These are phyloP conservation scores for Atrichornis clamosus DNA, from an alignment of 2,113 vertebrate genomes.

Conservation along the genomic window DNA sequence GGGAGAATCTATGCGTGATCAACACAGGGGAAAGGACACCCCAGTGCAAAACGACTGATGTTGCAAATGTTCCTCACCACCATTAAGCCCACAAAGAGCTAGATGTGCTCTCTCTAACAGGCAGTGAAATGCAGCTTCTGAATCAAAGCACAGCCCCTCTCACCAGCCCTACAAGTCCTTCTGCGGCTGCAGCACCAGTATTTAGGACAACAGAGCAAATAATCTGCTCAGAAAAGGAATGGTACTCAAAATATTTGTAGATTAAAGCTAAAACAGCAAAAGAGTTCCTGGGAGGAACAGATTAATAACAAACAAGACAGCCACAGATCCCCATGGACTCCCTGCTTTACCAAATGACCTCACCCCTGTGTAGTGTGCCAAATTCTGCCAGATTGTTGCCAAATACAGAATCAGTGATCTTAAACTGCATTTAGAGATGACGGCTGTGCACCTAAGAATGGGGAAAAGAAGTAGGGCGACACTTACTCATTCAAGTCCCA, in stretches of 20 bases:
- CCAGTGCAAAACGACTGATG: not conserved
- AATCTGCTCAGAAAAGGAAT: constrained; percentile 1
- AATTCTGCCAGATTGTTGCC: constrained; percentile 9
- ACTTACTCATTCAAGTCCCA: not conserved
- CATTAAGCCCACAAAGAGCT: not conserved
- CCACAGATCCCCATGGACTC: not conserved
- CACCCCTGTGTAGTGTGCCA: not conserved
- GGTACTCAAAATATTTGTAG: not conserved
- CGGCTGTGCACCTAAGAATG: not conserved
- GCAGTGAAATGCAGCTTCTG: not conserved
- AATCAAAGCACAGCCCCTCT: not conserved
- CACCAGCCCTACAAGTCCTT: not conserved
- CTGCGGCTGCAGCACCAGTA: not conserved
- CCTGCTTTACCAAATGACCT: constrained; percentile 14
- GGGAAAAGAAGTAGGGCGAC: not conserved
- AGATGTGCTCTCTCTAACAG: not conserved
- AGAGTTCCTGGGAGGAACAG: not conserved
- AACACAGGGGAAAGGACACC: not conserved
- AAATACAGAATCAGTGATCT: constrained; percentile 18
- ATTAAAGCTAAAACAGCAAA: not conserved
- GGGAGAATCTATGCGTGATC: not conserved
- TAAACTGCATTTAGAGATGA: not conserved
- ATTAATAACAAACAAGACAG: constrained; percentile 14
- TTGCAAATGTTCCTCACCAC: not conserved
- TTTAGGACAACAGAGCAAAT: not conserved